Evolutionary conservation across 2,888 invertebrate genomes (phyloP), one percentile per base, ranked within the genome.

Genomic region (Acholoe squamosa): DNA sequence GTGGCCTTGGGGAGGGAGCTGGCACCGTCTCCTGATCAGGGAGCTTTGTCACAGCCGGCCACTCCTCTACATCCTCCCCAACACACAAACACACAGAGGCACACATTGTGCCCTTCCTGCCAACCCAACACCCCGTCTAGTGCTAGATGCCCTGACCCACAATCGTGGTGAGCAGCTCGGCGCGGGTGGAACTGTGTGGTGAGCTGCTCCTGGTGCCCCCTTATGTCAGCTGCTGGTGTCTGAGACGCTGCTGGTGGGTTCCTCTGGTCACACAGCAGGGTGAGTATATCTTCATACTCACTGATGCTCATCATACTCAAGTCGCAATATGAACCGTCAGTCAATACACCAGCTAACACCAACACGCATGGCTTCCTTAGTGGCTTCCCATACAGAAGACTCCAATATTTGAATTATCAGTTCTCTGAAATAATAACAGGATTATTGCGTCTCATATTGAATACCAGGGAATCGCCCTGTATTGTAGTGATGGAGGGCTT

Each of bases 141-240:
- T 80, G 33, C 80, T 80, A 80, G 80, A 80, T 43, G 43, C 25
- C 34, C 43, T 80, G 80, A 80, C 80, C 80, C 80, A 80, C 80
- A 80, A 80, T 33, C 80, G 61, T 61, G 14, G 14, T 25, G 71
- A 71, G 71, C 71, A 28, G 71, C 28, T 25, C 28, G 14, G 14
- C 28, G 25, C 28, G 71, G 14, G 19, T n/a, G 61, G 61, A n/a
- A 19, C 28, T 3, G 5, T 3, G 14, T 14, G 14, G 71, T 25
- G 76, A 76, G 76, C 76, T 76, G 76, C 76, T 76, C 76, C 76
- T 76, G 31, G 61, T 61, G 22, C 43, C 43, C 43, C 61, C 61
- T n/a, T 3, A 0, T 19, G 61, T 14, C 61, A 61, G 76, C 76
- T 31, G n/a, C 76, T 31, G 16, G 71, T 71, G 76, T 31, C 28